These are phyloP conservation scores for Synergus gifuensis DNA, from an alignment of 2,888 invertebrate genomes.

Conservation along the genomic window DNA sequence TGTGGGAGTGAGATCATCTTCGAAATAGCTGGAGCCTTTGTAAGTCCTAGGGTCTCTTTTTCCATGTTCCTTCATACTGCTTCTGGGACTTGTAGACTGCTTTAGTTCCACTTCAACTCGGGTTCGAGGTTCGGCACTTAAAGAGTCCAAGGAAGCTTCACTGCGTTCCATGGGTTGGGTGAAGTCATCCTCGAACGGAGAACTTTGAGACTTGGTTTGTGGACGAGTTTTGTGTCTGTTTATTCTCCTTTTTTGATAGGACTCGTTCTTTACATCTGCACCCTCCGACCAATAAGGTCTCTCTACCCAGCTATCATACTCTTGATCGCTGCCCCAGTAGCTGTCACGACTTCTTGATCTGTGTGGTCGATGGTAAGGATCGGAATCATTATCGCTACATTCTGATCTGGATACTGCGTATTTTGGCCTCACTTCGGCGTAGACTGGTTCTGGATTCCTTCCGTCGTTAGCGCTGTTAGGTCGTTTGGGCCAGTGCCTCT, in stretches of 20 bases:
- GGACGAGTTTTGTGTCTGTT: slow-evolving; percentile 69
- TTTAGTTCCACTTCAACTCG: slow-evolving; percentile 62
- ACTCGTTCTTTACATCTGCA: slow-evolving; percentile 70
- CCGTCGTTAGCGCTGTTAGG: slow-evolving; percentile 76
- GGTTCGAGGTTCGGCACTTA: slow-evolving; percentile 64
- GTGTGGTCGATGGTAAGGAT: slow-evolving; percentile 71
- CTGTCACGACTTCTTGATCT: slow-evolving; percentile 74
- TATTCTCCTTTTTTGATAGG: slow-evolving; percentile 72
- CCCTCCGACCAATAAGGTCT: slow-evolving; percentile 74
- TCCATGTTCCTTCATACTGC: slow-evolving; percentile 61
- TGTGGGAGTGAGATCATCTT: slow-evolving; percentile 82
- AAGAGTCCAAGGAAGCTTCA: slow-evolving; percentile 65
- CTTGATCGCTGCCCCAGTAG: slow-evolving; percentile 75
- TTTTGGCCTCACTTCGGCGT: slow-evolving; percentile 68
- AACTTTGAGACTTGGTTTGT: slow-evolving; percentile 74
- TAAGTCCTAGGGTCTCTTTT: slow-evolving; percentile 61
- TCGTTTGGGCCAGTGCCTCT: slow-evolving; percentile 73
- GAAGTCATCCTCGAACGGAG: slow-evolving; percentile 83
- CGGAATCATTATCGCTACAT: slow-evolving; percentile 75
- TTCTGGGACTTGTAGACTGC: slow-evolving; percentile 64
- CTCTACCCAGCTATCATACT: slow-evolving; percentile 74
- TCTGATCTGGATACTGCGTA: slow-evolving; percentile 75
- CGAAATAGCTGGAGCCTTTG: slow-evolving; percentile 75
- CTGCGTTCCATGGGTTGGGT: slow-evolving; percentile 78
- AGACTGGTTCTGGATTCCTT: slow-evolving; percentile 69